phyloP scores from a whole-genome alignment of 2,888 invertebrate species.

The Drosophila percnosoma region DNA sequence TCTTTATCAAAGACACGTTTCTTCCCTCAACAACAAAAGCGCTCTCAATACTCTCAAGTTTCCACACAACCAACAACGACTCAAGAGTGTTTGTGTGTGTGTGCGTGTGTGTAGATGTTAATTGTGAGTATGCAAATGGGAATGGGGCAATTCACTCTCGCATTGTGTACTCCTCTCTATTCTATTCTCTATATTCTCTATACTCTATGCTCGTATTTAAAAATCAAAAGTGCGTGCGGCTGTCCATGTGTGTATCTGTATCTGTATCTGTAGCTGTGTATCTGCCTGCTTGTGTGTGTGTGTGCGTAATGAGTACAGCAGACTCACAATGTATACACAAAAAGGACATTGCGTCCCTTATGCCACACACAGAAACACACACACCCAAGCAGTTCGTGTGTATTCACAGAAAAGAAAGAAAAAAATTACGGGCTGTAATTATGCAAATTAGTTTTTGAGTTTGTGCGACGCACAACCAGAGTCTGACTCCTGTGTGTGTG shows the following conservation, averaged over 20 bases:
- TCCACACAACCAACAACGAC: slow-evolving; percentile 28
- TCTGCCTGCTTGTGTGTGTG: slow-evolving; percentile 18
- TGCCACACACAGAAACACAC: slow-evolving; percentile 29
- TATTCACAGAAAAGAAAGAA: slow-evolving; percentile 37
- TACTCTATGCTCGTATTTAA: slow-evolving; percentile 16
- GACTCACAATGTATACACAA: slow-evolving; percentile 53
- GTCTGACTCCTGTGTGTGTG: slow-evolving; percentile 30
- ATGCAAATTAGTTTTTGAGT: slow-evolving; percentile 76
- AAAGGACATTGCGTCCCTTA: slow-evolving; percentile 78
- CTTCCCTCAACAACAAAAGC: slow-evolving; percentile 14
- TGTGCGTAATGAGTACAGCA: slow-evolving; percentile 30
- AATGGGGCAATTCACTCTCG: slow-evolving; percentile 25
- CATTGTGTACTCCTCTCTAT: not conserved
- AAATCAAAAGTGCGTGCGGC: slow-evolving; percentile 61
- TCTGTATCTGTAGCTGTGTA: slow-evolving; percentile 16
- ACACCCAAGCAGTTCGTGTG: slow-evolving; percentile 34
- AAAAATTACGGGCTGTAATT: slow-evolving; percentile 79
- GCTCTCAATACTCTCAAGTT: slow-evolving; percentile 28
- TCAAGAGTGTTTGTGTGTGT: slow-evolving; percentile 11
- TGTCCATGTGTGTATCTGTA: slow-evolving; percentile 43
- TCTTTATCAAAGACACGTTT: slow-evolving; percentile 36
- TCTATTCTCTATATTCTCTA: slow-evolving; percentile 15
- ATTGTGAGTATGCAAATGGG: slow-evolving; percentile 55
- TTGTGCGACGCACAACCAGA: slow-evolving; percentile 44
- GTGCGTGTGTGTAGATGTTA: slow-evolving; percentile 32